Conservation (phyloP, 64 coral and sea anemone species). For the Pocillopora damicornis region DNA sequence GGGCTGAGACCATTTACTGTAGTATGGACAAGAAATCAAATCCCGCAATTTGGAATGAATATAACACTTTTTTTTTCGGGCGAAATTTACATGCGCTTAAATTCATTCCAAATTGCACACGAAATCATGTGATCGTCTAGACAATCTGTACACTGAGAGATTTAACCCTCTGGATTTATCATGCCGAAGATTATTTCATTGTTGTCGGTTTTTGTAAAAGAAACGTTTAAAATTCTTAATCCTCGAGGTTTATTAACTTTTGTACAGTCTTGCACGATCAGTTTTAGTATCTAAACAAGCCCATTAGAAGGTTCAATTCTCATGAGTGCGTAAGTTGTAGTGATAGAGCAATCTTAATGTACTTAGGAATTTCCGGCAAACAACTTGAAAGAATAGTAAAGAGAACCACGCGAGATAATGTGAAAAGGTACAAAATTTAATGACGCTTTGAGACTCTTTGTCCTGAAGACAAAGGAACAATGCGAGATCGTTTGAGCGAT, state of each 20-base stretch:
- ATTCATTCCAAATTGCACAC: too few relatives aligned
- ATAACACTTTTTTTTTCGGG: too few relatives aligned
- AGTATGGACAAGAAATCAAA: too few relatives aligned
- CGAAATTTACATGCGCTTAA: too few relatives aligned
- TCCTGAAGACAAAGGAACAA: not conserved
- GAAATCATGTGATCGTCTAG: too few relatives aligned
- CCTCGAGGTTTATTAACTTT: not conserved
- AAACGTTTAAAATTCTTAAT: not conserved
- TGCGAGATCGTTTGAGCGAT: not conserved
- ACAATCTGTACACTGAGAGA: too few relatives aligned
- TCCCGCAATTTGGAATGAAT: too few relatives aligned
- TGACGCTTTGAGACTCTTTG: conserved; percentile 4
- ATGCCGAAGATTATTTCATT: not conserved
- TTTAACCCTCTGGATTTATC: not conserved
- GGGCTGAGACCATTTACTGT: too few relatives aligned
- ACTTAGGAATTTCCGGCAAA: not conserved
- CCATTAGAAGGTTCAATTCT: not conserved
- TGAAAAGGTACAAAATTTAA: not conserved
- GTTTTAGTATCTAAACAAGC: not conserved
- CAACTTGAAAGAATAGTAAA: not conserved
- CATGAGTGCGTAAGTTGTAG: not conserved
- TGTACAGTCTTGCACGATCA: not conserved
- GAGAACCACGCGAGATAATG: not conserved
- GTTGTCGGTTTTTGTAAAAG: not conserved
- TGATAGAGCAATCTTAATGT: not conserved